phyloP scores from a whole-genome alignment of 2,113 vertebrate genomes.

The Protobothrops flavoviridis region DNA sequence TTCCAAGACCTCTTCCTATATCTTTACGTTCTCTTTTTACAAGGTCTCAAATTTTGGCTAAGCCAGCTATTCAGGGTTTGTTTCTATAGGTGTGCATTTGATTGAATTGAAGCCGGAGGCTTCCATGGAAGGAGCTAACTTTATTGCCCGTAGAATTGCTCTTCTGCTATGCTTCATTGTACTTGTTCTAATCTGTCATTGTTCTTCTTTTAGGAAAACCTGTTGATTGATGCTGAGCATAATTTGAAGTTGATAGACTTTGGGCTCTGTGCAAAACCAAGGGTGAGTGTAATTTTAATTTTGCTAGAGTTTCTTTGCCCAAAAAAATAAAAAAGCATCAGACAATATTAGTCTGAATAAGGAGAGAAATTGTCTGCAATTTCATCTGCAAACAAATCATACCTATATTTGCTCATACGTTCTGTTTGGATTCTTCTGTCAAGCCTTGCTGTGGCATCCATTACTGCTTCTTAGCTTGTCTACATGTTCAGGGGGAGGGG shows the following conservation, averaged over 20 bases:
- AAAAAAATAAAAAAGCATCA: not conserved
- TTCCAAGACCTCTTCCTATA: not conserved
- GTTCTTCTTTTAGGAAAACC: constrained; percentile 85
- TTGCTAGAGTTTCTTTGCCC: not conserved
- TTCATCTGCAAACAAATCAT: not conserved
- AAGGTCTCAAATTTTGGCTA: not conserved
- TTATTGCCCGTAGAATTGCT: not conserved
- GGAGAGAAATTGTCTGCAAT: not conserved
- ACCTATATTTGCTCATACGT: not conserved
- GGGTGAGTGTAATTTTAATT: constrained; percentile 70
- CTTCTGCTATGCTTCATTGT: not conserved
- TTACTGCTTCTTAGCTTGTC: too few species aligned
- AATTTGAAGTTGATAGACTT: constrained; percentile 97
- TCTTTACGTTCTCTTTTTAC: fast-evolving
- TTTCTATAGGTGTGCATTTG: not conserved
- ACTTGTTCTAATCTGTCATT: not conserved
- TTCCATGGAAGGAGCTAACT: not conserved
- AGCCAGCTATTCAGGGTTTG: not conserved
- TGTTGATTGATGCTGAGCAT: constrained; percentile 87
- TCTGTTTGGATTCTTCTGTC: not conserved
- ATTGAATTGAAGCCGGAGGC: not conserved
- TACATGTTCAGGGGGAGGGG: too few species aligned
- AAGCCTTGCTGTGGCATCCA: too few species aligned
- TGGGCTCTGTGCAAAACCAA: constrained; percentile 94
- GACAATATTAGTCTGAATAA: not conserved